These are phyloP conservation scores for Drosophila tripunctata DNA, from an alignment of 2,888 invertebrate species.

Conservation along the genomic window DNA sequence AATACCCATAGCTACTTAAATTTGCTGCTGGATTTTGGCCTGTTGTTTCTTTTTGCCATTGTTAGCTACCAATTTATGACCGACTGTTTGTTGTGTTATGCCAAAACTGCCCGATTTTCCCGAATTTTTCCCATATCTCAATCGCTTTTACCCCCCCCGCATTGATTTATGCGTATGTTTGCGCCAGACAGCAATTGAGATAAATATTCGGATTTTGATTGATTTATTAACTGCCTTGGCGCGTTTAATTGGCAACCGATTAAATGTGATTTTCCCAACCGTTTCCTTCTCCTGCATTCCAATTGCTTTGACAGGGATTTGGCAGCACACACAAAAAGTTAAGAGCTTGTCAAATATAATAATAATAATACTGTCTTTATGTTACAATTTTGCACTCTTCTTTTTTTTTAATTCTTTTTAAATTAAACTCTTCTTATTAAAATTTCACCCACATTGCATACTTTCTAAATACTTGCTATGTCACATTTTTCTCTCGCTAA, in stretches of 20 bases:
- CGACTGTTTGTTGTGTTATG: conserved; percentile 25
- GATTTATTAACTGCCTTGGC: conserved; percentile 66
- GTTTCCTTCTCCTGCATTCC: background rate
- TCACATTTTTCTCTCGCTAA: conserved; percentile 25
- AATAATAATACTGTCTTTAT: too few species aligned
- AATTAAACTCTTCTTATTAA: conserved; percentile 17
- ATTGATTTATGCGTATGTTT: conserved; percentile 41
- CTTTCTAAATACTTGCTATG: conserved; percentile 42
- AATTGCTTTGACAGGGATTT: conserved; percentile 22
- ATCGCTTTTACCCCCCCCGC: background rate
- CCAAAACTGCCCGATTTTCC: background rate
- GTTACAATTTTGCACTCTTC: too few species aligned
- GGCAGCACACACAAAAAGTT: conserved; percentile 21
- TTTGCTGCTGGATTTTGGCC: conserved; percentile 1
- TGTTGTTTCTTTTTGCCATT: conserved; percentile 24
- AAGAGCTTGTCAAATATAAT: conserved; percentile 22
- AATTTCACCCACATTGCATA: conserved; percentile 28
- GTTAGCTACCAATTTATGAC: conserved; percentile 59
- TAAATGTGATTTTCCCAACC: conserved; percentile 17
- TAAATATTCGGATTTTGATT: conserved; percentile 68
- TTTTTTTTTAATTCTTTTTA: background rate
- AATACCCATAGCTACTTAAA: conserved; percentile 21
- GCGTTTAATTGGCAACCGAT: conserved; percentile 54
- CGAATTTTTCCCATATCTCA: background rate
- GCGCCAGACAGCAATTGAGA: conserved; percentile 51